These are phyloP conservation scores for Palythoa grandis DNA, from an alignment of 92 coral and sea anemone genomes.

Conservation along the genomic window DNA sequence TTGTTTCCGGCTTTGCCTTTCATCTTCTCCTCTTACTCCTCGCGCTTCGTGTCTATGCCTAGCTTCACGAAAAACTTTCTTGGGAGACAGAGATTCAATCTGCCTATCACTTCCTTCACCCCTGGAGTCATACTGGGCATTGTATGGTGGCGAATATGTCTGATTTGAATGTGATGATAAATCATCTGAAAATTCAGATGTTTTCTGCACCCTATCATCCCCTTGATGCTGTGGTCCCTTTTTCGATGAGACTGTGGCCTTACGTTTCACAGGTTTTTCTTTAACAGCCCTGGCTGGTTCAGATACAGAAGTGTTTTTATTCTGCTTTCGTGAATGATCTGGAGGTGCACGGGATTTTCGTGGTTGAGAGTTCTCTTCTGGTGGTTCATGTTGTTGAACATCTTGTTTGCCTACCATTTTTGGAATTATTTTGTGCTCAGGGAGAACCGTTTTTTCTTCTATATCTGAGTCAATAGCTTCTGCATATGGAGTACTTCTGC, in stretches of 20 bases:
- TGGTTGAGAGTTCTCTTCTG: not conserved
- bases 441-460: constrained; percentile 1
- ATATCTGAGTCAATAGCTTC: constrained; percentile 23
- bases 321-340: constrained; percentile 26
- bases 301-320: constrained; percentile 1
- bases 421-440: not conserved
- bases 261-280: constrained; percentile 37
- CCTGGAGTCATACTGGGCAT: constrained; percentile 23
- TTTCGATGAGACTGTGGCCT: not conserved
- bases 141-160: constrained; percentile 24
- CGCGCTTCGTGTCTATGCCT: constrained; percentile 8
- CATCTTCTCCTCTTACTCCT: constrained; percentile 8
- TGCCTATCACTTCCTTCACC: constrained; percentile 26
- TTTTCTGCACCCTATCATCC: not conserved
- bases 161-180: not conserved
- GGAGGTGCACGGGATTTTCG: constrained; percentile 3
- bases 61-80: constrained; percentile 23
- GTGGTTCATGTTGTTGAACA: not conserved
- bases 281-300: not conserved
- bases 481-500: constrained; percentile 6
- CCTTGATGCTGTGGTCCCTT: constrained; percentile 17
- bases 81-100: constrained; percentile 1
- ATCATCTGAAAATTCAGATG: constrained; percentile 34
- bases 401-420: constrained; percentile 5
- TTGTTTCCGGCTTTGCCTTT: constrained; percentile 16